Evolutionary conservation across 2,797 vertebrate genomes (phyloP).

Genomic region (Enteromius anoplus): DNA sequence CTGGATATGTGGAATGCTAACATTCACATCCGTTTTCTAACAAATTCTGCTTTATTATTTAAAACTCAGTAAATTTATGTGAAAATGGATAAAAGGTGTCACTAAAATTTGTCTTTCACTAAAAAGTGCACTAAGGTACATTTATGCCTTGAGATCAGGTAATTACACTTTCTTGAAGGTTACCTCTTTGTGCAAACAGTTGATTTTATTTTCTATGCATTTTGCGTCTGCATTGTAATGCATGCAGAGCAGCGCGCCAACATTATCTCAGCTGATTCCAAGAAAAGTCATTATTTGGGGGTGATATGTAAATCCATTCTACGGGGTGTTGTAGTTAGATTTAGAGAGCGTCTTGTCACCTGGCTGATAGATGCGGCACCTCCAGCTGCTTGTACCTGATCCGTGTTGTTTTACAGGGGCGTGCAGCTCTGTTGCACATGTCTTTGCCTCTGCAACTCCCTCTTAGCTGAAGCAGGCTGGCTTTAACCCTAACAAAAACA

Average conservation of each 20-base stretch:
- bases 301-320: conserved; percentile 36
- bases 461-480: conserved; percentile 4
- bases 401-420: conserved; percentile 19
- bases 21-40: too few species aligned
- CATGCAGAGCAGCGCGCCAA: neutral
- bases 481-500: conserved; percentile 45
- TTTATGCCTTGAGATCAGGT: too few species aligned
- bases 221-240: neutral
- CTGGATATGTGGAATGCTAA: too few species aligned
- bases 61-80: too few species aligned
- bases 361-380: conserved; percentile 22
- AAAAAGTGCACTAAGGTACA: too few species aligned
- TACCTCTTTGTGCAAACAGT: neutral
- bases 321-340: conserved; percentile 9
- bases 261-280: conserved; percentile 32
- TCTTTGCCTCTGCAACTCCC: neutral
- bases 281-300: conserved; percentile 30
- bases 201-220: neutral
- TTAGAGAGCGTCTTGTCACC: conserved; percentile 25
- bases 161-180: neutral
- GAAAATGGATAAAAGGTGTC: too few species aligned
- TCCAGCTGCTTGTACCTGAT: conserved; percentile 26
- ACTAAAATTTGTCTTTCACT: too few species aligned
- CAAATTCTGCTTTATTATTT: too few species aligned
- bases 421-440: neutral